Percentiles rank a stretch among this genome's conserved stretches.
phyloP scores from a whole-genome alignment of 2,113 vertebrate species.

The Bettongia penicillata region DNA sequence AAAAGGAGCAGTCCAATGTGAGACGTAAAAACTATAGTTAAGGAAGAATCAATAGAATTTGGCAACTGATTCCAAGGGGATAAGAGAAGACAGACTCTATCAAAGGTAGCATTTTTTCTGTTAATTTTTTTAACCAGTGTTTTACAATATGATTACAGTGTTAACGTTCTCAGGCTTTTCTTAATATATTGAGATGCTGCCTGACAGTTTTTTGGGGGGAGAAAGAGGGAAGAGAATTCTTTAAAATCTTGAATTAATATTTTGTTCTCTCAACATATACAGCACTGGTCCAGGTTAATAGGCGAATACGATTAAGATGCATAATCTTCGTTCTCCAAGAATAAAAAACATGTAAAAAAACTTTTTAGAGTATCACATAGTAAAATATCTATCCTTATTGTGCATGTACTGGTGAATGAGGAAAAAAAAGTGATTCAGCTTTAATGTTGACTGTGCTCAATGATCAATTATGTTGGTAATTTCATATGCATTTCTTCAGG shows the following conservation, averaged over 20 bases:
- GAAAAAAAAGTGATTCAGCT: not conserved
- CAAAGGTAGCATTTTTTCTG: not conserved
- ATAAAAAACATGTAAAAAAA: not conserved
- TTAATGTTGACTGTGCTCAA: conserved; percentile 42
- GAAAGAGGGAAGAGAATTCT: not conserved
- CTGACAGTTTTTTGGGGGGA: conserved; percentile 37
- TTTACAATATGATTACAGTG: conserved; percentile 7
- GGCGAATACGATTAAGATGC: conserved; percentile 23
- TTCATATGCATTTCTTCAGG: conserved; percentile 25
- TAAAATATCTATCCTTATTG: not conserved
- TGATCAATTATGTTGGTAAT: conserved; percentile 30
- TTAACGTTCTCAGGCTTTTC: conserved; percentile 20
- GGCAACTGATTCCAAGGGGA: not conserved
- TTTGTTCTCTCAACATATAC: conserved; percentile 10
- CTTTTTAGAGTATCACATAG: not conserved
- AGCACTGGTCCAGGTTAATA: conserved; percentile 39
- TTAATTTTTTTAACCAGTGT: conserved; percentile 3
- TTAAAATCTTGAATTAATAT: conserved; percentile 59
- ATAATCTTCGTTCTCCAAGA: not conserved
- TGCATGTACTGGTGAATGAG: not conserved
- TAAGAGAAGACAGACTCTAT: not conserved
- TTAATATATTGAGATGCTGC: conserved; percentile 25
- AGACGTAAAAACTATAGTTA: not conserved
- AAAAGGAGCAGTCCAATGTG: not conserved
- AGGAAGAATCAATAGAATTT: not conserved